These are phyloP conservation scores for Aphidius gifuensis DNA, from an alignment of 1,140 invertebrate species.

Conservation along the genomic window DNA sequence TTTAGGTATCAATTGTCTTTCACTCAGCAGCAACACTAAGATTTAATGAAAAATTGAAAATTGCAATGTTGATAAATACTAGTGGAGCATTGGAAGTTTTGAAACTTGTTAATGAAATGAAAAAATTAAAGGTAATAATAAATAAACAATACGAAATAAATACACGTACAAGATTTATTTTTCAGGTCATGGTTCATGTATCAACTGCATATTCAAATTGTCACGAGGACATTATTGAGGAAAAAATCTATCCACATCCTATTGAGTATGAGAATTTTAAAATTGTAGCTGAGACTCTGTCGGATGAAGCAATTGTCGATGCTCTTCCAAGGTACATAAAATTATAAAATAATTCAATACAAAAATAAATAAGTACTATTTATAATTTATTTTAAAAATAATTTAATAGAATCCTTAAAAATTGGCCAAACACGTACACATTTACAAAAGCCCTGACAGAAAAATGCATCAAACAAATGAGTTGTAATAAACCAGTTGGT, in stretches of 20 bases:
- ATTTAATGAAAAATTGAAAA: conserved; percentile 64
- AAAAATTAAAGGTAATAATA: conserved; percentile 48
- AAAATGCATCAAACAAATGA: conserved; percentile 58
- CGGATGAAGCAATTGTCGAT: conserved; percentile 54
- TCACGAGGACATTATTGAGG: conserved; percentile 57
- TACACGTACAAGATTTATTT: conserved; percentile 20
- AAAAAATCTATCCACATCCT: conserved; percentile 68
- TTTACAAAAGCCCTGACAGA: conserved; percentile 75
- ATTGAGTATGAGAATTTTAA: conserved; percentile 64
- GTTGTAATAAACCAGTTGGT: conserved; percentile 63
- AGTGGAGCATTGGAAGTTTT: conserved; percentile 60
- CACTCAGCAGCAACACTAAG: conserved; percentile 66
- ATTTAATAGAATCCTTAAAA: conserved; percentile 58
- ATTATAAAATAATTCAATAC: background rate
- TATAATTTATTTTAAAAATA: background rate
- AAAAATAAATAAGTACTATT: background rate
- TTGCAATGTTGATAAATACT: conserved; percentile 66
- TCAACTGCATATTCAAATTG: conserved; percentile 72
- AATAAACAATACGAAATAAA: conserved; percentile 2
- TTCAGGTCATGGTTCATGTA: conserved; percentile 63
- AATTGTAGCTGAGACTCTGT: conserved; percentile 54
- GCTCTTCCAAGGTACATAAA: conserved; percentile 56
- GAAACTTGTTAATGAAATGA: conserved; percentile 52
- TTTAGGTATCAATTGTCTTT: conserved; percentile 59
- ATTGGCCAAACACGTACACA: conserved; percentile 72